phyloP scores from a whole-genome alignment of 1,140 invertebrate genomes.

The Cydia strobilella region DNA sequence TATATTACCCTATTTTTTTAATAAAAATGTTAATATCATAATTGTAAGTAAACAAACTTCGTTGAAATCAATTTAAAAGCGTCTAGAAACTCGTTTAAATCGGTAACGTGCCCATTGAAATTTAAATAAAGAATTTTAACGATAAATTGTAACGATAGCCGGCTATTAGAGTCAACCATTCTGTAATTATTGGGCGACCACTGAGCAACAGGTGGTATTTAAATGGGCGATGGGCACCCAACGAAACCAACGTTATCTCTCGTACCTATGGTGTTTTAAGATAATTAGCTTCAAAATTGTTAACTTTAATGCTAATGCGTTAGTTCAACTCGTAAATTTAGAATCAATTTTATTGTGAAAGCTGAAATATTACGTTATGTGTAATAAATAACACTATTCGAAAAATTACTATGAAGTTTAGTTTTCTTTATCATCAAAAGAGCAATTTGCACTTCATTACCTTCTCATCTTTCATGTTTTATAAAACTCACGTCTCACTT shows the following conservation, averaged over 20 bases:
- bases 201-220: slow-evolving; percentile 60
- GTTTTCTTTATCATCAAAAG: too few species aligned
- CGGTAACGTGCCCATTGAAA: slow-evolving; percentile 38
- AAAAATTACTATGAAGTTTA: too few species aligned
- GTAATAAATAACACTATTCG: neutral
- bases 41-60: slow-evolving; percentile 49
- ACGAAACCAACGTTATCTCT: slow-evolving; percentile 16
- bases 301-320: slow-evolving; percentile 19
- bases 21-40: slow-evolving; percentile 49
- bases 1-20: neutral
- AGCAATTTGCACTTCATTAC: too few species aligned
- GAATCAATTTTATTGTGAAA: neutral
- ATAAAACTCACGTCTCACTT: neutral
- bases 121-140: slow-evolving; percentile 50
- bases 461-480: too few species aligned
- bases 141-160: slow-evolving; percentile 50
- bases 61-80: slow-evolving; percentile 44
- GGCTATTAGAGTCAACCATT: slow-evolving; percentile 52
- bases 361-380: neutral
- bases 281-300: slow-evolving; percentile 29
- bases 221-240: slow-evolving; percentile 40
- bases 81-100: slow-evolving; percentile 36
- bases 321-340: slow-evolving; percentile 12
- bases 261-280: slow-evolving; percentile 23
- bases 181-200: slow-evolving; percentile 52